These are phyloP conservation scores for Ranitomeya imitator DNA, from an alignment of 2,113 vertebrate species.

Conservation along the genomic window DNA sequence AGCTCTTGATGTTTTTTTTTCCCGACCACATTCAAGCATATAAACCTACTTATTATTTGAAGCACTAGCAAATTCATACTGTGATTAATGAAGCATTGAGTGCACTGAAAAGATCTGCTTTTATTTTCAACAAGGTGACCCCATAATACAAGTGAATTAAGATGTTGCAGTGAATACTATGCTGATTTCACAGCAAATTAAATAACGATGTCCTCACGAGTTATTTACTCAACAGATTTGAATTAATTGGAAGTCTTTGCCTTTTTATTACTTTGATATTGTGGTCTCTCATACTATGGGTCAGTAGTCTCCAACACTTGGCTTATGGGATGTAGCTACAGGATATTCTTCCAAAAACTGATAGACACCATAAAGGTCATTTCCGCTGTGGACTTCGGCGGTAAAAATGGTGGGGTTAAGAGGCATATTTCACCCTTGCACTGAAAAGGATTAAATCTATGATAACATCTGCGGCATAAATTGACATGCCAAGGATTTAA, in stretches of 20 bases:
- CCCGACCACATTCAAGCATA: background rate
- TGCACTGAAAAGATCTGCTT: constrained; percentile 14
- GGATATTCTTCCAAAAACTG: too few relatives aligned
- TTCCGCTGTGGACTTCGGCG: too few relatives aligned
- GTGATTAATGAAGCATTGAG: constrained; percentile 37
- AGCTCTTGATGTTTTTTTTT: background rate
- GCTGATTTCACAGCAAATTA: background rate
- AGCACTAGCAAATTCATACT: constrained; percentile 11
- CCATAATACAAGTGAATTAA: background rate
- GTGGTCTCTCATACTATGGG: background rate
- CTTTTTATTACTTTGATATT: background rate
- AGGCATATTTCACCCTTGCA: too few relatives aligned
- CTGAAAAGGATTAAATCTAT: too few relatives aligned
- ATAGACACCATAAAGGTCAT: too few relatives aligned
- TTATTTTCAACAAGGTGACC: constrained; percentile 40
- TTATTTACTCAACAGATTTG: background rate
- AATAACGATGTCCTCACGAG: background rate
- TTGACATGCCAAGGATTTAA: too few relatives aligned
- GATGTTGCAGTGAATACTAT: constrained; percentile 1
- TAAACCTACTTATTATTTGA: constrained; percentile 27
- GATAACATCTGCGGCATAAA: too few relatives aligned
- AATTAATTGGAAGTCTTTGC: background rate
- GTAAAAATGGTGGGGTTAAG: too few relatives aligned
- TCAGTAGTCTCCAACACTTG: background rate
- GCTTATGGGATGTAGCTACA: background rate